These are phyloP conservation scores for Charina bottae DNA, from an alignment of 2,113 vertebrate species.

Conservation along the genomic window DNA sequence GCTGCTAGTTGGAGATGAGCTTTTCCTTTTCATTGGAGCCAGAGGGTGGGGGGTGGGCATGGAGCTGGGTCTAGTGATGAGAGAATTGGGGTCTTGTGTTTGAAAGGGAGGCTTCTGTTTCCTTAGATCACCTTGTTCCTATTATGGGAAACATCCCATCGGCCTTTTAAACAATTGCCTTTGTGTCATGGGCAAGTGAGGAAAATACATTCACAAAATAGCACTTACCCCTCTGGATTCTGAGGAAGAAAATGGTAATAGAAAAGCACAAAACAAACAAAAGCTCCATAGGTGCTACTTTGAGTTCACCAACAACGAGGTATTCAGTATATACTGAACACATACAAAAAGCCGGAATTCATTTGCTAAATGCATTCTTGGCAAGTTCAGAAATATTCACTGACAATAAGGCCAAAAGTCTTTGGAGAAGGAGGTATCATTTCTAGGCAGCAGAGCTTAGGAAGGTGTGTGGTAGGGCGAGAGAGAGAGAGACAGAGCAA, in stretches of 20 bases:
- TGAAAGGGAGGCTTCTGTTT: background rate
- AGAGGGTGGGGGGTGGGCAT: background rate
- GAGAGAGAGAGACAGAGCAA: background rate
- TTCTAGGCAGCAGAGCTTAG: background rate
- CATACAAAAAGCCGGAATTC: background rate
- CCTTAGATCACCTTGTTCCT: background rate
- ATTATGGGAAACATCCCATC: background rate
- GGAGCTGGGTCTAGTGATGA: background rate
- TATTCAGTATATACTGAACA: background rate
- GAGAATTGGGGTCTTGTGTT: background rate
- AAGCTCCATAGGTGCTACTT: background rate
- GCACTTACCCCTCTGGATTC: conserved; percentile 5
- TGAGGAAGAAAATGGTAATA: background rate
- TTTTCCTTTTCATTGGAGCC: too few species aligned
- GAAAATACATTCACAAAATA: background rate
- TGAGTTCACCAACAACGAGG: background rate
- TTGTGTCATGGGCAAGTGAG: background rate
- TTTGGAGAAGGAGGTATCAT: background rate
- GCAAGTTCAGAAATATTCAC: background rate
- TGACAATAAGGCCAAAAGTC: background rate
- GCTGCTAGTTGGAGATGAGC: background rate
- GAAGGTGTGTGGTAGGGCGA: background rate
- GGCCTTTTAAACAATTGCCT: background rate
- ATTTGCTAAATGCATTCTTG: background rate
- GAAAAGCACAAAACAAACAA: background rate